phyloP scores from a whole-genome alignment of 2,797 vertebrate species.

The Allobates femoralis region DNA sequence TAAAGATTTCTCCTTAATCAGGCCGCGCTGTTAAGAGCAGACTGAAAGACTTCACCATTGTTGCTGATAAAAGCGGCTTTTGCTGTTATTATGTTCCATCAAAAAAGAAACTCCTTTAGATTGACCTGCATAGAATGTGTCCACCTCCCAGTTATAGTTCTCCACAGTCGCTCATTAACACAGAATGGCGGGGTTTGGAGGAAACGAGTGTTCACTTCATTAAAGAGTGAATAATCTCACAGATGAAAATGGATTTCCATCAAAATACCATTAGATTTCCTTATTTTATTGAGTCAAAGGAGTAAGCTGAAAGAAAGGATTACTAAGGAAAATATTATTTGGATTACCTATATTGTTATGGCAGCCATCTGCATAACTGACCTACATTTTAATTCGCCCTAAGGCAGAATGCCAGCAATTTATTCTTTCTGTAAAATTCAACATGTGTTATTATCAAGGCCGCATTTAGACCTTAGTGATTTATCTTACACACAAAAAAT shows the following conservation, averaged over 20 bases:
- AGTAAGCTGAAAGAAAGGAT: not conserved
- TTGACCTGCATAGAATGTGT: not conserved
- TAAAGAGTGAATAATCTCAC: not conserved
- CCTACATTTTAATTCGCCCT: no score
- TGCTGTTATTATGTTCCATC: conserved; percentile 12
- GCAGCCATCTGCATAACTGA: not conserved
- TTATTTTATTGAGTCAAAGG: not conserved
- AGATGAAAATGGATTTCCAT: not conserved
- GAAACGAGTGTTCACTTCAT: not conserved
- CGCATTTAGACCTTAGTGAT: no score
- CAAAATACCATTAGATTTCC: not conserved
- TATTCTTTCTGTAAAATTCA: no score
- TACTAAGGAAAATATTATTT: no score
- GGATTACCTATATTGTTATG: not conserved
- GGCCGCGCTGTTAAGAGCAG: not conserved
- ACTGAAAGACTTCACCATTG: conserved; percentile 29
- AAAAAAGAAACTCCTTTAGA: conserved; percentile 21
- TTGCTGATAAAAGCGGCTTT: not conserved
- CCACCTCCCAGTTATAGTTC: not conserved
- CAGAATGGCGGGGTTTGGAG: not conserved
- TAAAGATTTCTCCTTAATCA: conserved; percentile 14
- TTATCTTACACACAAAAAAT: no score
- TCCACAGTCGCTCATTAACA: not conserved
- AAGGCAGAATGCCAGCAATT: no score
- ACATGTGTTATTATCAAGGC: no score